phyloP scores from a whole-genome alignment of 2,797 vertebrate species.

The Melanotaenia parkinsoni region DNA sequence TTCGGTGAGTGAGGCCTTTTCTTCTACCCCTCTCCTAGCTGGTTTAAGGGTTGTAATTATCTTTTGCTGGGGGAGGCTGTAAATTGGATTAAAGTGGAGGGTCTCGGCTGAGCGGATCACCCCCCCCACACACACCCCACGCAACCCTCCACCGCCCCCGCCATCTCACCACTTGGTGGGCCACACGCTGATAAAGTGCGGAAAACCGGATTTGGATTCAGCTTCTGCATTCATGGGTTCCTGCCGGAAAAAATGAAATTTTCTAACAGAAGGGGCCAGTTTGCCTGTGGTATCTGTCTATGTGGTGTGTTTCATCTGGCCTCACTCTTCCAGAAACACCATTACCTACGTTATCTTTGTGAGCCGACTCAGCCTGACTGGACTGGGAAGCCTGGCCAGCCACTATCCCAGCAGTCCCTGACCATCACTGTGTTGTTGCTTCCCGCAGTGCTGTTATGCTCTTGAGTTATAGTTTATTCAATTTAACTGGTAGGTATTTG shows the following conservation, averaged over 20 bases:
- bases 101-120: conserved; percentile 91
- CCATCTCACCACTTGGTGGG: conserved; percentile 94
- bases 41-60: conserved; percentile 96
- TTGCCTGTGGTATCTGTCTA: conserved; percentile 89
- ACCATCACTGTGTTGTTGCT: conserved; percentile 42
- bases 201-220: conserved; percentile 94
- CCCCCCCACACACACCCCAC: conserved; percentile 81
- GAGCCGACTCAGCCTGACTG: conserved; percentile 85
- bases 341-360: conserved; percentile 91
- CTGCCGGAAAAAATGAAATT: conserved; percentile 94
- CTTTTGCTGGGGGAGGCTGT: conserved; percentile 93
- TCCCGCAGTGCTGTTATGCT: conserved; percentile 24
- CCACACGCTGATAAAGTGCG: conserved; percentile 93
- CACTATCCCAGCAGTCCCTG: conserved; percentile 55
- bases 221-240: conserved; percentile 91
- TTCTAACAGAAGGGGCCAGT: conserved; percentile 91
- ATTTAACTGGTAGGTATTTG: conserved; percentile 42
- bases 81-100: conserved; percentile 97
- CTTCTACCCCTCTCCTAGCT: conserved; percentile 81
- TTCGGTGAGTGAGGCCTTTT: conserved; percentile 83
- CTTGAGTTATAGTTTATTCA: conserved; percentile 35
- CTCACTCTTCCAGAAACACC: conserved; percentile 92
- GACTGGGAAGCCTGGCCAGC: conserved; percentile 76
- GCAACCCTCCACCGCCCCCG: conserved; percentile 50
- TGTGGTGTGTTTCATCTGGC: conserved; percentile 90